phyloP scores from a whole-genome alignment of 2,797 vertebrate genomes.

The Melanotaenia boesemani region DNA sequence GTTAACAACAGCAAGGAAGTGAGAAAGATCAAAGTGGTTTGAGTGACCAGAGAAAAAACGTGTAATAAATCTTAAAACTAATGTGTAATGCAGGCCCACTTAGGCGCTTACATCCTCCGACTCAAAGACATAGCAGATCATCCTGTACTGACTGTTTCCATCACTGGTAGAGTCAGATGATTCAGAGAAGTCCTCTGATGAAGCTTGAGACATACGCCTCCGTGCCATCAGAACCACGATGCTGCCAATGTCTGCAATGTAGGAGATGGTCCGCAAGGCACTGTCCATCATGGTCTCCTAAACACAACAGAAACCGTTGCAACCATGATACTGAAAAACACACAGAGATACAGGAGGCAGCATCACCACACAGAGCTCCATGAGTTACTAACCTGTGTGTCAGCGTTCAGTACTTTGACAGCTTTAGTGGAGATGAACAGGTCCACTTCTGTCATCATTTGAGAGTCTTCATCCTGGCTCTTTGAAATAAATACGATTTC shows the following conservation, averaged over 20 bases:
- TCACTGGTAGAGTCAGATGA: constrained; percentile 86
- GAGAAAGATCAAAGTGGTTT: constrained; percentile 43
- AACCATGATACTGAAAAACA: constrained; percentile 3
- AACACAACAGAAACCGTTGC: background rate
- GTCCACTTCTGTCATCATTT: constrained; percentile 91
- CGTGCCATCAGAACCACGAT: constrained; percentile 97
- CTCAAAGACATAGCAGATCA: constrained; percentile 94
- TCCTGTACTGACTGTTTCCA: constrained; percentile 93
- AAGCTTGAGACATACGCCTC: constrained; percentile 89
- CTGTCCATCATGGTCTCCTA: constrained; percentile 99
- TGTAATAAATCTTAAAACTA: constrained; percentile 9
- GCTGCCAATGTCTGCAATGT: constrained; percentile 96
- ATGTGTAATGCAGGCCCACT: background rate
- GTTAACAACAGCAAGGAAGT: constrained; percentile 48
- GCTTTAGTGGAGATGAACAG: constrained; percentile 93
- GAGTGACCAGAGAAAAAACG: constrained; percentile 18
- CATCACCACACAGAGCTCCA: background rate
- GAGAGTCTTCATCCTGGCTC: constrained; percentile 92
- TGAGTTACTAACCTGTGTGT: constrained; percentile 84
- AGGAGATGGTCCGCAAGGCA: constrained; percentile 95
- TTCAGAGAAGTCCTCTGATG: constrained; percentile 93
- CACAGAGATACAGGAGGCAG: background rate
- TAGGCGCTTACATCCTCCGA: constrained; percentile 84
- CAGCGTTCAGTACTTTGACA: constrained; percentile 97
- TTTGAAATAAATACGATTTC: constrained; percentile 56